A percentile compares a stretch with the other conserved stretches of the same genome.
Evolutionary conservation across 2,113 vertebrate species (phyloP).

Genomic region (Passer domesticus): DNA sequence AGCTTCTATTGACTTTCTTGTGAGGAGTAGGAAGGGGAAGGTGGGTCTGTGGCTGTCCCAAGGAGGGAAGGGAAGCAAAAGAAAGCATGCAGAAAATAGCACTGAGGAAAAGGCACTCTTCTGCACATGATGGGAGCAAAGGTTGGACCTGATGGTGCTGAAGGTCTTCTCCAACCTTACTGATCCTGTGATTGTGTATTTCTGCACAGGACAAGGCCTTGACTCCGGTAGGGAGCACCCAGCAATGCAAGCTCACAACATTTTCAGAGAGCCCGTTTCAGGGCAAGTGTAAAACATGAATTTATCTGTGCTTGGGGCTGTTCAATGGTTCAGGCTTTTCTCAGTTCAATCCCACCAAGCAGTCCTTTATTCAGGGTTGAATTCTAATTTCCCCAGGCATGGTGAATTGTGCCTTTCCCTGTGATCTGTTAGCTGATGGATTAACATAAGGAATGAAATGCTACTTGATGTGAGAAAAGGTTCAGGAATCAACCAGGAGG

Average conservation of each 20-base stretch:
- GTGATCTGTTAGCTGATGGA: background rate
- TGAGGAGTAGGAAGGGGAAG: background rate
- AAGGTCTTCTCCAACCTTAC: background rate
- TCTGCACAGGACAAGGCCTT: background rate
- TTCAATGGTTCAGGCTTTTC: background rate
- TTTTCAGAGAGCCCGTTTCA: background rate
- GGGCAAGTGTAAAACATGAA: background rate
- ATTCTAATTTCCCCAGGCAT: background rate
- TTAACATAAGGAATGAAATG: background rate
- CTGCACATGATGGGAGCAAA: background rate
- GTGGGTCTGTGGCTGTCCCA: background rate
- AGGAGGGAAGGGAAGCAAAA: background rate
- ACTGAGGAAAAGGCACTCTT: background rate
- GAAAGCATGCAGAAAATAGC: background rate
- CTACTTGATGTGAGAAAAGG: background rate
- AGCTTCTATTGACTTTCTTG: background rate
- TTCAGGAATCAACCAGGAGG: background rate
- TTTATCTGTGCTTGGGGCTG: background rate
- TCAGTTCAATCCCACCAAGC: background rate
- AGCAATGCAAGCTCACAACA: background rate
- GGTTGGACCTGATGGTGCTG: background rate
- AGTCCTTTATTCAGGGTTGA: background rate
- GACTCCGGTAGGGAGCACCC: background rate
- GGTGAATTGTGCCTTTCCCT: background rate
- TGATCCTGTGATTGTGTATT: background rate